Evolutionary conservation across 2,888 invertebrate genomes (phyloP), one percentile per base, ranked within the genome.

Genomic region (Molorchus minor): DNA sequence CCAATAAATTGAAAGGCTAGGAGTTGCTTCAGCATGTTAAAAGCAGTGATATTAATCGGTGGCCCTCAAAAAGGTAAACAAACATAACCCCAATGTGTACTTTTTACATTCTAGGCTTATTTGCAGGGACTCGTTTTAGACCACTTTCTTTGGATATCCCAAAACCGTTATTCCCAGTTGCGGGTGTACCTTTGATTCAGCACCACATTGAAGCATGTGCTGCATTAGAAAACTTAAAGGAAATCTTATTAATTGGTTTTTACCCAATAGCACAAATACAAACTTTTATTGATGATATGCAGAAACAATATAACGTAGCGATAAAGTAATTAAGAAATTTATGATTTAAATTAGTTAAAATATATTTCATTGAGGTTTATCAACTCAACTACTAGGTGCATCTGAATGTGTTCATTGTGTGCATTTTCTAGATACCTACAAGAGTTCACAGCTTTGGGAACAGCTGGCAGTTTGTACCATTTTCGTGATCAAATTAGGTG

Each of bases 101-200:
- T 10, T 36, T 12, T 10, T 29, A 38, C 49, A 13, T 57, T 49
- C n/a, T 21, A 20, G 36, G 30, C 4, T 17, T n/a, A 4, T 67
- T 80, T 82, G 33, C 78, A 97, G 98, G 98, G 1, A 99, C 98
- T 5, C 86, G 98, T 53, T 99, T 99, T 81, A 89, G 99, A 0
- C 99, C 99, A 0, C 83, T 99, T 2, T 98, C 98, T 0, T 82
- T 99, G 59, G 98, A 98, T 77, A 90, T 93, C n/a, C 98, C 99
- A 0, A 99, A 99, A 80, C 98, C 98, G 0, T 80, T 99, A 12
- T 99, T 99, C 80, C 98, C 98, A 0, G 92, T 99, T 10, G 99
- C 97, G 47, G 99, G 99, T 0, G 82, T 94, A 35, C 98, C 98
- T 0, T 86, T 98, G 62, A 94, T 99, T 60, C 96, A 98, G 77